Evolutionary conservation across 2,888 invertebrate species (phyloP).

Genomic region (Cheilosia impressa): DNA sequence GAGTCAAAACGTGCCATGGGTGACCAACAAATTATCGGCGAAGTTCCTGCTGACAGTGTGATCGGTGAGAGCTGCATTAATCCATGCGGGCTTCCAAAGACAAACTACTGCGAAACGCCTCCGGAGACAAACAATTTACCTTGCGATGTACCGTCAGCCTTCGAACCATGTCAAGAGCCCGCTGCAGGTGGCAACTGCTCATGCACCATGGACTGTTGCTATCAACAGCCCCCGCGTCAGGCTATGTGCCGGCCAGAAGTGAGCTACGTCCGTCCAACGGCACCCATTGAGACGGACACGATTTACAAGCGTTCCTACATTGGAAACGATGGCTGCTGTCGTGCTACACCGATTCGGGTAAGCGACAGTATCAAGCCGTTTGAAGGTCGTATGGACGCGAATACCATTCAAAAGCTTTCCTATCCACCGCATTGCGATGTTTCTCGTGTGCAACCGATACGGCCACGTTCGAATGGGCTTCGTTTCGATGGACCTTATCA

Average conservation of each 20-base stretch:
- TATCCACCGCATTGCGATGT: slow-evolving; percentile 80
- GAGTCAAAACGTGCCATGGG: slow-evolving; percentile 25
- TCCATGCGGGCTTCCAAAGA: neutral
- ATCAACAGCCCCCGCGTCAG: slow-evolving; percentile 81
- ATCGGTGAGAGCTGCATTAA: slow-evolving; percentile 7
- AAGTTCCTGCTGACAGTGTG: slow-evolving; percentile 41
- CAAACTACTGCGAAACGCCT: slow-evolving; percentile 64
- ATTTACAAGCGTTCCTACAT: slow-evolving; percentile 88
- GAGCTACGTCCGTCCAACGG: slow-evolving; percentile 85
- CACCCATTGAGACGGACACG: slow-evolving; percentile 86
- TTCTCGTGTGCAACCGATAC: slow-evolving; percentile 79
- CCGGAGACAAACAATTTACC: slow-evolving; percentile 67
- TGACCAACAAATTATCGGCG: slow-evolving; percentile 31
- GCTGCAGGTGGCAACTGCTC: slow-evolving; percentile 75
- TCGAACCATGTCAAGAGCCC: slow-evolving; percentile 77
- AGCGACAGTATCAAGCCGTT: slow-evolving; percentile 84
- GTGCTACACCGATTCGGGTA: slow-evolving; percentile 84
- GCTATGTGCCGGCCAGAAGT: slow-evolving; percentile 79
- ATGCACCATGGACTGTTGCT: slow-evolving; percentile 80
- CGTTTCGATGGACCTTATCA: slow-evolving; percentile 86
- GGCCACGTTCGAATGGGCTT: slow-evolving; percentile 80
- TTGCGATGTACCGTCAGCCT: slow-evolving; percentile 78
- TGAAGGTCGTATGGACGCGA: slow-evolving; percentile 83
- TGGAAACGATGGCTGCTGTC: slow-evolving; percentile 83
- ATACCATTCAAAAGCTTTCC: slow-evolving; percentile 84